Conservation (phyloP, 2,888 invertebrate genomes). For the Mechanitis messenoides region DNA sequence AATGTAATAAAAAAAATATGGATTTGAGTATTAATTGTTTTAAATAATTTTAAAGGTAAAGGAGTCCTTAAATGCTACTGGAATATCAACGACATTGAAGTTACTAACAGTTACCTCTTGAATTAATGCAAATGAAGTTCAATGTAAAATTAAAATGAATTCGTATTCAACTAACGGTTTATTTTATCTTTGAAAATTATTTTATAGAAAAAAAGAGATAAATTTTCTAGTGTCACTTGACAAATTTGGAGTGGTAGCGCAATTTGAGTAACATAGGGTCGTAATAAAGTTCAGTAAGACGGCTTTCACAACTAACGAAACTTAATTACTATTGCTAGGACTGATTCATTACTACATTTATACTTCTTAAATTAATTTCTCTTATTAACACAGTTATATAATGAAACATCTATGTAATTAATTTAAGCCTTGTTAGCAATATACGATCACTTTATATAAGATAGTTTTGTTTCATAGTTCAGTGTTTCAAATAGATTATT, state of each 20-base stretch:
- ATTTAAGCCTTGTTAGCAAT: not conserved
- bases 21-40: not conserved
- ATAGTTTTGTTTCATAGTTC: too few species aligned
- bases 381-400: not conserved
- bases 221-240: not conserved
- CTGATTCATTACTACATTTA: not conserved
- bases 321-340: not conserved
- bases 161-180: not conserved
- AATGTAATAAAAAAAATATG: too few species aligned
- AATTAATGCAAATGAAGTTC: not conserved
- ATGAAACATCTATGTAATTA: not conserved
- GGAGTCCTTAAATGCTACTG: not conserved
- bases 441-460: too few species aligned
- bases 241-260: not conserved
- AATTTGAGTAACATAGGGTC: not conserved
- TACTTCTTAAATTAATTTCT: not conserved
- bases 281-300: not conserved
- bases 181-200: not conserved
- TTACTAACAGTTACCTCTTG: slow-evolving; percentile 1
- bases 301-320: slow-evolving; percentile 1
- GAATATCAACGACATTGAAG: not conserved
- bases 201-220: not conserved
- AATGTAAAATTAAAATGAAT: slow-evolving; percentile 4
- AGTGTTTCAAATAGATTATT: too few species aligned
- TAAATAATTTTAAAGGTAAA: not conserved